A percentile compares a stretch with the other conserved stretches of the same genome.
Evolutionary conservation across 2,797 vertebrate species (phyloP).

Genomic region (Myripristis jacobus): DNA sequence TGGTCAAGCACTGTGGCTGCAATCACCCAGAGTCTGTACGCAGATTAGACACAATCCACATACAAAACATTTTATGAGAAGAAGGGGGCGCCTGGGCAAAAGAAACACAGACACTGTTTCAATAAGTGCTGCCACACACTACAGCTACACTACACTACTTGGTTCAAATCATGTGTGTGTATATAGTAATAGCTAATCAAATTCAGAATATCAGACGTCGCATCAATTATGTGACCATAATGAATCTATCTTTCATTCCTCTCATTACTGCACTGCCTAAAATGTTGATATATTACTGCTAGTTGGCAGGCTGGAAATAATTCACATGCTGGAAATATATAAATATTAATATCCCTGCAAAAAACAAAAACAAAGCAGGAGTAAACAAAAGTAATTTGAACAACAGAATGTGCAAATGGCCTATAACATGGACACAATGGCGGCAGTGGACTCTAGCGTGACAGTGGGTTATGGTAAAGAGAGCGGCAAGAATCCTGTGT

Average conservation of each 20-base stretch:
- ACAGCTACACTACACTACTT: too few relatives aligned
- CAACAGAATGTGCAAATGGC: neutral
- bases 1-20: neutral
- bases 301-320: constrained; percentile 50
- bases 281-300: constrained; percentile 39
- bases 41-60: neutral
- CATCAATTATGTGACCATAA: neutral
- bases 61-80: neutral
- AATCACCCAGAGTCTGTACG: neutral
- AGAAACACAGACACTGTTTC: too few relatives aligned
- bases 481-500: neutral
- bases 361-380: constrained; percentile 1
- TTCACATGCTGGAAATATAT: constrained; percentile 56
- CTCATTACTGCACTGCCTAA: constrained; percentile 22
- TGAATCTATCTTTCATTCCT: neutral
- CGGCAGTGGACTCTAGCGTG: neutral
- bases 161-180: neutral
- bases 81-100: neutral
- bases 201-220: neutral
- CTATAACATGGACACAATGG: neutral
- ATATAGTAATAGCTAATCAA: neutral
- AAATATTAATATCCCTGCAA: constrained; percentile 33
- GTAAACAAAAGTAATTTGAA: neutral
- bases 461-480: neutral
- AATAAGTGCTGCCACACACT: neutral